These are phyloP conservation scores for Capricornis sumatraensis DNA, from an alignment of 2,113 vertebrate species.

Conservation along the genomic window DNA sequence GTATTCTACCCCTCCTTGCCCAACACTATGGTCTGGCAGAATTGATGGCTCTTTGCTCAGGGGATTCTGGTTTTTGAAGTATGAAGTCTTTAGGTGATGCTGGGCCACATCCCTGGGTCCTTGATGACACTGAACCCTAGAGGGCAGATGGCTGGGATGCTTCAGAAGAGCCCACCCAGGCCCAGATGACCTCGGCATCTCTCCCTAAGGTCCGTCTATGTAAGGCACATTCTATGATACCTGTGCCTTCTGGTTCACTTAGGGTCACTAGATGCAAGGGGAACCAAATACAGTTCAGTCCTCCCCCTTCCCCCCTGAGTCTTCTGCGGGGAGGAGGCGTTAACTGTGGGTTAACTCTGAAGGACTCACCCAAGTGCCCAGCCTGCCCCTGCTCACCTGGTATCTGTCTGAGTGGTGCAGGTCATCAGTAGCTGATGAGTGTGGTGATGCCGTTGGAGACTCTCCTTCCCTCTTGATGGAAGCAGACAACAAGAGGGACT, in stretches of 20 bases:
- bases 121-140: neutral
- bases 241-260: neutral
- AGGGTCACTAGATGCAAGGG: neutral
- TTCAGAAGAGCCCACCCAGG: neutral
- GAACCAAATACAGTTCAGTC: neutral
- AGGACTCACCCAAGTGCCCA: neutral
- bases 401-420: constrained; percentile 99
- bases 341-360: neutral
- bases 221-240: neutral
- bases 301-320: accelerated
- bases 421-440: constrained; percentile 92
- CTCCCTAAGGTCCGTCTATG: neutral
- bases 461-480: constrained; percentile 99
- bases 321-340: neutral
- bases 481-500: constrained; percentile 98
- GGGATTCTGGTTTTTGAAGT: neutral
- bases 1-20: neutral
- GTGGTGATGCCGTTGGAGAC: constrained; percentile 95
- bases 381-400: constrained; percentile 85
- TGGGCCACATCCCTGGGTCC: neutral
- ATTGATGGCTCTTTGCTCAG: neutral
- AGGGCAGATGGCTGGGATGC: neutral
- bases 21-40: neutral
- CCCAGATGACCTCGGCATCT: neutral
- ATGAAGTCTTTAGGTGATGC: constrained; percentile 8